Base-by-base conservation (phyloP, 1,140 invertebrate species). In the Amphibalanus amphitrite region DNA sequence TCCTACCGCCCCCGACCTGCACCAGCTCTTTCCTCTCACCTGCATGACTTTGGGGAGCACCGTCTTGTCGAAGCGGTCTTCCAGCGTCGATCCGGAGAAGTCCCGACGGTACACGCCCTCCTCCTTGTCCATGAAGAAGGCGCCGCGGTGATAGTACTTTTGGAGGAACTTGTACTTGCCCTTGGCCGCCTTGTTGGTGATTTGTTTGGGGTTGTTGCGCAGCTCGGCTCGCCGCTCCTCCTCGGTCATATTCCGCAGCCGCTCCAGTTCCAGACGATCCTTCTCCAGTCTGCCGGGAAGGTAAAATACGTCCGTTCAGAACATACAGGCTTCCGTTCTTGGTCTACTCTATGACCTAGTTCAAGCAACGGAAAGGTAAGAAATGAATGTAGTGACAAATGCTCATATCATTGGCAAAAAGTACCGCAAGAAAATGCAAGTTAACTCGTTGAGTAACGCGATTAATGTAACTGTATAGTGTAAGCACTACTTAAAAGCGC, bases 151-250 rank as follows among this genome's bases (percentile, higher is more conserved):
- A 79, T 97, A 99, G 80, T 99, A 99, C 80, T 99, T 99, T 82
- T 99, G 97, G 73, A 99, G 82, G 81, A 98, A 99, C 79, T 98
- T 98, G 83, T 99, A 99, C 84, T 99, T 99, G 71, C 97, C 97
- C 83, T 99, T 99, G 1, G 87, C 84, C 1, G 92, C 88, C 80
- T 97, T 96, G 82, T 99, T 99, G 1, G 92, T 95, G 38, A 99
- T 85, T 20, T 86, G 72, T 72, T 76, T 67, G n/a, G 96, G 96
- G 83, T 98, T 98, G n/a, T 90, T 80, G 70, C 93, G 85, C 26
- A 90, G 81, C 78, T 98, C 96, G 72, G 90, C 86, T 69, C 91
- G 83, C 69, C 95, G 84, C 78, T 99, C 95, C 80, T 99, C 97
- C 79, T 99, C 97, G 0, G 94, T 97, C 88, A 99, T 89, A 75